A percentile compares a stretch with the other conserved stretches of the same genome.
These are phyloP conservation scores for Mimumesa dahlbomi DNA, from an alignment of 2,888 invertebrate genomes.

Conservation along the genomic window DNA sequence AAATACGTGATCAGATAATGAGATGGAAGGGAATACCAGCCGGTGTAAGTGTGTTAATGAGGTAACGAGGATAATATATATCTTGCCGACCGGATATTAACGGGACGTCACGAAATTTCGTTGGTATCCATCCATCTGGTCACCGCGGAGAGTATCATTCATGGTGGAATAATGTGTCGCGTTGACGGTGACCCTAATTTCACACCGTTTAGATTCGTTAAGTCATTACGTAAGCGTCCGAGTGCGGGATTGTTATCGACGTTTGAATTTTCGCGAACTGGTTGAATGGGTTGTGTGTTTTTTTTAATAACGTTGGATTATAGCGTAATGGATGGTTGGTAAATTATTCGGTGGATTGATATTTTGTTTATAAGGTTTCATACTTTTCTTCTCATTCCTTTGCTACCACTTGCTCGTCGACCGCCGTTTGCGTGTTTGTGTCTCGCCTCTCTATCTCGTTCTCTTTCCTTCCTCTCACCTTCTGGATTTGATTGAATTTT, in stretches of 20 bases:
- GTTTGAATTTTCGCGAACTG: background rate
- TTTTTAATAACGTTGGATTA: background rate
- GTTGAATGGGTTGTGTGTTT: background rate
- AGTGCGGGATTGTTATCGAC: too few relatives aligned
- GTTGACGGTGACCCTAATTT: conserved; percentile 44
- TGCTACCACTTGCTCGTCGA: conserved; percentile 41
- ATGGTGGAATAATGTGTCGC: conserved; percentile 43
- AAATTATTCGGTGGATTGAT: conserved; percentile 5
- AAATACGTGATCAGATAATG: conserved; percentile 17
- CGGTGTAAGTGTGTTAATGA: conserved; percentile 34
- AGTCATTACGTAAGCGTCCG: too few relatives aligned
- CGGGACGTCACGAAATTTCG: conserved; percentile 27
- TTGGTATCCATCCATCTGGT: conserved; percentile 25
- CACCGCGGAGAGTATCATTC: conserved; percentile 50
- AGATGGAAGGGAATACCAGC: conserved; percentile 17
- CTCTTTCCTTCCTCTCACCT: conserved; percentile 56
- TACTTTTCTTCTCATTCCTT: conserved; percentile 21
- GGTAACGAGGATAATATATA: conserved; percentile 39
- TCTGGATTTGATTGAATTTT: conserved; percentile 79
- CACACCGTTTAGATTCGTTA: conserved; percentile 51
- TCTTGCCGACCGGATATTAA: conserved; percentile 27
- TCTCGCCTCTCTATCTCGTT: conserved; percentile 14
- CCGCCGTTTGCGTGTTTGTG: conserved; percentile 52
- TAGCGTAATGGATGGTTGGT: background rate
- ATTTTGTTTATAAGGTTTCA: conserved; percentile 1